Evolutionary conservation across 2,797 vertebrate genomes (phyloP), one percentile per base, ranked within the genome.

Genomic region (Astyanax mexicanus): DNA sequence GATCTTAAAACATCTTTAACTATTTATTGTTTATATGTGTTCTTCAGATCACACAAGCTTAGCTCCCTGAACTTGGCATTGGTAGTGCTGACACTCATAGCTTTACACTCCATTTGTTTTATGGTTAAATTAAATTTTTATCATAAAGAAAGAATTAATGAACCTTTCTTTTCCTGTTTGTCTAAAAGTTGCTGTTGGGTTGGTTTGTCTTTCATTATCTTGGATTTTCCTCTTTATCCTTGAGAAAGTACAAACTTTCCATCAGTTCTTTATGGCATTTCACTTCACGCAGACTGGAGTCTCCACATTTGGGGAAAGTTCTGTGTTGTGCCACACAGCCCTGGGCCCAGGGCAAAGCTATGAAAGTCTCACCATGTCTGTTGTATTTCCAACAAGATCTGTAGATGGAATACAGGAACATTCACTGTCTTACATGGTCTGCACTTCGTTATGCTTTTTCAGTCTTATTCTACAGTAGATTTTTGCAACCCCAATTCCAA

Each of bases 301-400:
- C 70, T 84, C 47, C 66, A 70, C 80, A 54, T 74, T 71, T 64
- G 75, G 92, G 91, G 91, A 94, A 92, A 90, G 69, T 86, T 85
- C 80, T 87, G 88, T 87, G 79, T 52, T 69, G 78, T 91, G 89
- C 90, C 88, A 83, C 87, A 81, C 81, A 81, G 85, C 86, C 89
- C 81, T 44, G 72, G 86, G 86, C 86, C 84, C 82, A 83, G 51
- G 65, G 79, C 84, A 89, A 90, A 77, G 83, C 88, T 90, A 82
- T 87, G 85, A 92, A 92, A 92, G 71, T 83, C 84, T 84, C 84
- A 79, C 86, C 85, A 67, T 87, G 84, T 86, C 80, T 80, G 70
- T 77, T 75, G 80, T 84, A 85, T 84, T 75, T 83, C 86, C 86
- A 90, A 74, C 27, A 55, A 13, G 64, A 68, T 52, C 72, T 69